These are phyloP conservation scores for Gadus chalcogrammus DNA, from an alignment of 2,113 vertebrate genomes.

Conservation along the genomic window DNA sequence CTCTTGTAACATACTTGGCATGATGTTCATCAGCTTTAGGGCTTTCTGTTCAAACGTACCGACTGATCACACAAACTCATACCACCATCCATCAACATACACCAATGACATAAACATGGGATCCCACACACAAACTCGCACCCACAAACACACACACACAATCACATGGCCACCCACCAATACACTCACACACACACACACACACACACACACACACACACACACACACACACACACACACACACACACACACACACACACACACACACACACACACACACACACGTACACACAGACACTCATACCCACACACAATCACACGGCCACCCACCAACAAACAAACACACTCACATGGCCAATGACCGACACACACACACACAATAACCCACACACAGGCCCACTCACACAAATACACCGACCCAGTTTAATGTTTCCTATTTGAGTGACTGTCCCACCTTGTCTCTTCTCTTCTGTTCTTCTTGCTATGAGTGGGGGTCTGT, in stretches of 20 bases:
- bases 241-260: neutral
- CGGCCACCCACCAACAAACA: neutral
- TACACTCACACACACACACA: conserved; percentile 18
- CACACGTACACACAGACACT: conserved; percentile 17
- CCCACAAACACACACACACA: conserved; percentile 11
- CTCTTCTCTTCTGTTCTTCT: conserved; percentile 51
- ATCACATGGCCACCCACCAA: neutral
- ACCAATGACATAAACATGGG: too few species aligned
- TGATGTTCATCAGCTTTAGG: conserved; percentile 38
- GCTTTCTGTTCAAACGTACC: conserved; percentile 41
- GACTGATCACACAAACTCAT: neutral
- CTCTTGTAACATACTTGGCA: conserved; percentile 10
- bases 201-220: conserved; percentile 23
- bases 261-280: conserved; percentile 30
- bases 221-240: conserved; percentile 2
- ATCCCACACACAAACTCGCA: conserved; percentile 29
- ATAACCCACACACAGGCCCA: conserved; percentile 19
- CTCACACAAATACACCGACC: conserved; percentile 53
- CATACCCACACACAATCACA: neutral
- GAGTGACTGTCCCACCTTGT: conserved; percentile 57
- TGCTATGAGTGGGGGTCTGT: conserved; percentile 11
- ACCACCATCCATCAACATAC: neutral
- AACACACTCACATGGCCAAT: neutral
- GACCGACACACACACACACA: neutral
- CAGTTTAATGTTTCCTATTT: conserved; percentile 69